Base-by-base conservation (phyloP, 2,113 vertebrate species). In the Lagopus muta region DNA sequence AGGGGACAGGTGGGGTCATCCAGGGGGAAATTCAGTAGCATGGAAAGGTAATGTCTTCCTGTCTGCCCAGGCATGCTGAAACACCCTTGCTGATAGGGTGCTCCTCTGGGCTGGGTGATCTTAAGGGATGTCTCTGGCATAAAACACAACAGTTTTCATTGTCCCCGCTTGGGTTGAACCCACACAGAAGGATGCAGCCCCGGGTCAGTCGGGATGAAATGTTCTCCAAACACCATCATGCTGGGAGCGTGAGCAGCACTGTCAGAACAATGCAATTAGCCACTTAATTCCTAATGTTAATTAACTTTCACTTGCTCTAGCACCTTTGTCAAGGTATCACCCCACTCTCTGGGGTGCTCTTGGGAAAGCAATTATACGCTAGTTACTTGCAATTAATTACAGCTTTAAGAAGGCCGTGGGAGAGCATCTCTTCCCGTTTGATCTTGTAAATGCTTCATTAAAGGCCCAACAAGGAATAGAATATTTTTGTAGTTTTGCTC, bases 301-400 rank as follows among this genome's bases (percentile, higher is more conserved):
- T 97, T 96, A 95, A 89, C 90, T 88, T 52, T 70, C 13, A 2
- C 85, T 82, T 54, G 78, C 90, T 93, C 89, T 17, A 67, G 73
- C 94, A 95, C 96, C 92, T 95, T 86, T 88, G 82, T 64, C 11
- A 84, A 92, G 94, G 86, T 79, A 84, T 81, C 2, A 12, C 89
- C 93, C 84, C 66, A 72, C 66, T 95, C 96, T 93, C 93, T n/a
- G 52, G 92, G 94, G 87, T 84, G 92, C 96, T 90, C 92, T 87
- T 3, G 82, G 84, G 85, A 92, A 95, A 92, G 91, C 95, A 95
- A 96, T 96, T 96, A 95, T 82, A 36, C 84, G 73, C 62, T 73
- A 86, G 90, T 95, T 90, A 95, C 91, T 91, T 25, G 92, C 89
- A 94, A 94, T 96, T 96, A 96, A 97, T 96, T 96, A 95, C 72